Conservation (phyloP, 2,888 invertebrate genomes). For the Drosophila cognata region DNA sequence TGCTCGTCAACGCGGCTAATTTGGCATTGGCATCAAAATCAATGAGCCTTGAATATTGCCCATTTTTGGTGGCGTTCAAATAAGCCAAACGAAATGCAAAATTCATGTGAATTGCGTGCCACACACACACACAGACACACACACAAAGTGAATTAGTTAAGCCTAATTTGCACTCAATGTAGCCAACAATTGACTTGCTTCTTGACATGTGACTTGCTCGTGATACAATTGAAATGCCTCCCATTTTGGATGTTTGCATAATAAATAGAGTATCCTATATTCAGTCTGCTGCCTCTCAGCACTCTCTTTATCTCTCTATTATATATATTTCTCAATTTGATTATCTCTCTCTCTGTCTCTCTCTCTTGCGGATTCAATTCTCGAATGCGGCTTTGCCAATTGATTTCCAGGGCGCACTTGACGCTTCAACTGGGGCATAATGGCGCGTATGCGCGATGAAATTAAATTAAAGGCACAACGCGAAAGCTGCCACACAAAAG, state of each 20-base stretch:
- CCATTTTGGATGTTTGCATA: constrained; percentile 28
- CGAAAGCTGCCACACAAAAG: constrained; percentile 27
- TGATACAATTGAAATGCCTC: constrained; percentile 59
- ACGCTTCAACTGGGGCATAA: constrained; percentile 41
- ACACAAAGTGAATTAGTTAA: constrained; percentile 73
- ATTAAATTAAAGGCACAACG: constrained; percentile 47
- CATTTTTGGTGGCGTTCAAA: constrained; percentile 31
- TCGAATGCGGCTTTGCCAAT: constrained; percentile 27
- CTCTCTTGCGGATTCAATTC: not conserved
- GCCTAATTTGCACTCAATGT: constrained; percentile 74
- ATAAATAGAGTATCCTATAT: constrained; percentile 8
- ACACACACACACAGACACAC: constrained; percentile 43
- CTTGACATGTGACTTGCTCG: constrained; percentile 49
- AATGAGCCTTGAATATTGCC: constrained; percentile 64
- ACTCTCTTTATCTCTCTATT: not conserved
- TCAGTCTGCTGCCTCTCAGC: not conserved
- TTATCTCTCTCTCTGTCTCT: not conserved
- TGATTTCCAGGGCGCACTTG: constrained; percentile 43
- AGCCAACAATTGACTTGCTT: constrained; percentile 63
- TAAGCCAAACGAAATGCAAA: constrained; percentile 25
- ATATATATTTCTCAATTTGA: not conserved
- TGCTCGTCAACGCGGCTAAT: constrained; percentile 11
- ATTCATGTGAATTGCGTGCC: constrained; percentile 18
- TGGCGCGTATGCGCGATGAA: constrained; percentile 52
- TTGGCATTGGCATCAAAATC: constrained; percentile 28